Conservation (phyloP, 2,888 invertebrate genomes). For the Rapana venosa region DNA sequence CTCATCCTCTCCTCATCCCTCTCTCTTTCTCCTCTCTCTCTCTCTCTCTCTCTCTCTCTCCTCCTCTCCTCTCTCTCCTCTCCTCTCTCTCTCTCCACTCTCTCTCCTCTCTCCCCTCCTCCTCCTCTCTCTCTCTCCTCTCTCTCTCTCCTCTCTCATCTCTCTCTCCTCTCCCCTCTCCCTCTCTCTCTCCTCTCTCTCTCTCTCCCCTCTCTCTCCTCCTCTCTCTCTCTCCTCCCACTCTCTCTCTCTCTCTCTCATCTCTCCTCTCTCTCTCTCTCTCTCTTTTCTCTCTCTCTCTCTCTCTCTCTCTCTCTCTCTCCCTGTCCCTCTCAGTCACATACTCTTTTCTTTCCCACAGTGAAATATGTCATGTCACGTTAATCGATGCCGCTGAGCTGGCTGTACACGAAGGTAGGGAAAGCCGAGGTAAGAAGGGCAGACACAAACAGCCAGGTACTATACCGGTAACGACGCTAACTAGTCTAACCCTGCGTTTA, state of each 20-base stretch:
- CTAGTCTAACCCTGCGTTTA: too few species aligned
- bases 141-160: too few species aligned
- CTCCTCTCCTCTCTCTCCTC: too few species aligned
- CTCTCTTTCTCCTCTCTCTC: not conserved
- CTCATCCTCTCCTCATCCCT: not conserved
- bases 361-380: not conserved
- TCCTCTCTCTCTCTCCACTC: too few species aligned
- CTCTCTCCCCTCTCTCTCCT: too few species aligned
- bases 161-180: too few species aligned
- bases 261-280: not conserved
- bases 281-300: not conserved
- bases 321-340: not conserved
- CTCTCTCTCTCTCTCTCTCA: not conserved
- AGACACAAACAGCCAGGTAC: not conserved
- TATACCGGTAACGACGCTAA: too few species aligned
- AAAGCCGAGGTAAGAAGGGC: not conserved
- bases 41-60: too few species aligned
- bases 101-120: too few species aligned
- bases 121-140: too few species aligned
- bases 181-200: too few species aligned
- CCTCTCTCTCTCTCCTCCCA: not conserved
- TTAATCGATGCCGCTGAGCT: not conserved
- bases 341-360: not conserved
- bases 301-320: not conserved
- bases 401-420: not conserved